These are phyloP conservation scores for Ataeniobius toweri DNA, from an alignment of 2,797 vertebrate species.

Conservation along the genomic window DNA sequence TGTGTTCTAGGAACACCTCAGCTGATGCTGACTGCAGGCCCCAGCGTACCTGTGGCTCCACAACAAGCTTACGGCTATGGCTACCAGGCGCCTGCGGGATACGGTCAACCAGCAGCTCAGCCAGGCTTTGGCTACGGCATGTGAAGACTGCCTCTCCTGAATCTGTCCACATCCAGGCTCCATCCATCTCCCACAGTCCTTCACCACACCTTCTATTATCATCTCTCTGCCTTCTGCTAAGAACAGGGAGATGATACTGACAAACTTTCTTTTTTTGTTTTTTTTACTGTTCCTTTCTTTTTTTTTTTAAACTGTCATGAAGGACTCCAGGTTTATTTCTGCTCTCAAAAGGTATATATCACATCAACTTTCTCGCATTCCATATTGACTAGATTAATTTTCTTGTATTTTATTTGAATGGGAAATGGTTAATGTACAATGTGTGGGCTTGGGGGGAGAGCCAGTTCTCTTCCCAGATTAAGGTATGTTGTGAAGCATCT, in stretches of 20 bases:
- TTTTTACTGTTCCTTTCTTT: conserved; percentile 10
- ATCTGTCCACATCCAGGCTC: conserved; percentile 64
- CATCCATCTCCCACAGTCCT: conserved; percentile 86
- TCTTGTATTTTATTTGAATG: conserved; percentile 83
- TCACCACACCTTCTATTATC: conserved; percentile 83
- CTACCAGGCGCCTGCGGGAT: conserved; percentile 90
- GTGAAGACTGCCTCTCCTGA: conserved; percentile 77
- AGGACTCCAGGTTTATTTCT: conserved; percentile 91
- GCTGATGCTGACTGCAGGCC: conserved; percentile 97
- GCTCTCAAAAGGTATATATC: conserved; percentile 83
- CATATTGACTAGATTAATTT: conserved; percentile 84
- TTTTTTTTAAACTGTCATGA: conserved; percentile 88
- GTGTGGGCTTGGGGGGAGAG: conserved; percentile 76
- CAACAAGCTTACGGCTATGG: conserved; percentile 94
- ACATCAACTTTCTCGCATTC: conserved; percentile 92
- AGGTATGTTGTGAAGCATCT: conserved; percentile 91
- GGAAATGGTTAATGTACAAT: conserved; percentile 89
- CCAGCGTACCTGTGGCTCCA: conserved; percentile 92
- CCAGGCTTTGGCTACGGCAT: conserved; percentile 96
- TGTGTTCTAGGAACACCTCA: conserved; percentile 89
- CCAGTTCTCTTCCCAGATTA: conserved; percentile 74
- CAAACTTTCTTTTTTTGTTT: conserved; percentile 65
- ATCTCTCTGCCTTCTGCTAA: conserved; percentile 81
- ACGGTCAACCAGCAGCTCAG: conserved; percentile 83
- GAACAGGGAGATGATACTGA: conserved; percentile 66